Conservation (phyloP, 2,888 invertebrate genomes). For the Folsomia manolachei region DNA sequence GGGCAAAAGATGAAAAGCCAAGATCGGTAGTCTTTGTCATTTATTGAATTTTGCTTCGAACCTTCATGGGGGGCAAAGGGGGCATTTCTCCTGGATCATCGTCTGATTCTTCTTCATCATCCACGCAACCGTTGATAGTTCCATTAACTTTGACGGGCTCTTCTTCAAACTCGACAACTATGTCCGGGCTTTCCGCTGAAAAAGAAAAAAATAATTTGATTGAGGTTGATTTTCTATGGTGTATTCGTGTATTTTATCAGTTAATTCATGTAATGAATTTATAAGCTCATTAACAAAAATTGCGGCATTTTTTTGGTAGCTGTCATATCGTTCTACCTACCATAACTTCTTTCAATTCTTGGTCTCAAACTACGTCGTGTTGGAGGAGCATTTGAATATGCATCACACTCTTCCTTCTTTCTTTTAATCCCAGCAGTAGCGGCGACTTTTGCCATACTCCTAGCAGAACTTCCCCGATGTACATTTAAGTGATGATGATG, state of each 20-base stretch:
- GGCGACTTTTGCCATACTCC: neutral
- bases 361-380: slow-evolving; percentile 72
- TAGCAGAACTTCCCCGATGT: neutral
- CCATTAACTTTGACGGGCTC: slow-evolving; percentile 57
- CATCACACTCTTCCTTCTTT: slow-evolving; percentile 45
- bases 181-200: slow-evolving; percentile 69
- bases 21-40: slow-evolving; percentile 2
- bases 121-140: slow-evolving; percentile 55
- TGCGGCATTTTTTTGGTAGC: too few relatives aligned
- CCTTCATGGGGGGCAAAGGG: slow-evolving; percentile 70
- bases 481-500: slow-evolving; percentile 5
- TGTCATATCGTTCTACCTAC: neutral
- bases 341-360: slow-evolving; percentile 80
- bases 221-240: too few relatives aligned
- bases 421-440: slow-evolving; percentile 41
- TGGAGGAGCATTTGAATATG: slow-evolving; percentile 31
- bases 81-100: slow-evolving; percentile 62
- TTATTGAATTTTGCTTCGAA: slow-evolving; percentile 30
- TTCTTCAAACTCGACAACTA: slow-evolving; percentile 56
- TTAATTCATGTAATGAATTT: too few relatives aligned
- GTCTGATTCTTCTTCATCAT: slow-evolving; percentile 63
- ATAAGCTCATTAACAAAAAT: too few relatives aligned
- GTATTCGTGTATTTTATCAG: too few relatives aligned
- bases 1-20: neutral
- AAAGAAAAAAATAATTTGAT: too few relatives aligned